Evolutionary conservation across 2,113 vertebrate species (phyloP).

Genomic region (Stomatorhinus ivindoensis): DNA sequence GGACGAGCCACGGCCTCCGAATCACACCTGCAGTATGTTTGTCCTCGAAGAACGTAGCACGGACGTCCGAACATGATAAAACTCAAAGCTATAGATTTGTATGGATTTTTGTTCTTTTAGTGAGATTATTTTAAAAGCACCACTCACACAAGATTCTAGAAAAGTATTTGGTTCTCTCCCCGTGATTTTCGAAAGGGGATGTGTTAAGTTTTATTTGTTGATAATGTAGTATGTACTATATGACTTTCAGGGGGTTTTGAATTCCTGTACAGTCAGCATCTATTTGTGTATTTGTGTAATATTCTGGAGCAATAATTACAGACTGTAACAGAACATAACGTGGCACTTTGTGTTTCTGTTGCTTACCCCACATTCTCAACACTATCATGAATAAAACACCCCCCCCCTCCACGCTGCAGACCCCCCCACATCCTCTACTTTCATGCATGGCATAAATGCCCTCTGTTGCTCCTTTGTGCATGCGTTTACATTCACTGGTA

Average conservation of each 20-base stretch:
- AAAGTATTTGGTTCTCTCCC: not conserved
- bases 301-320: not conserved
- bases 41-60: not conserved
- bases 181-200: not conserved
- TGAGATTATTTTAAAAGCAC: not conserved
- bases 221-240: not conserved
- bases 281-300: not conserved
- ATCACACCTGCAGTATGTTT: not conserved
- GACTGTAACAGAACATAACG: not conserved
- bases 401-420: not conserved
- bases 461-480: not conserved
- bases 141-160: not conserved
- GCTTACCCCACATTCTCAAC: not conserved
- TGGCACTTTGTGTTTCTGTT: not conserved
- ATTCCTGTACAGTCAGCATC: not conserved
- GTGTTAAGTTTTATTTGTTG: not conserved
- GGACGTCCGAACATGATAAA: not conserved
- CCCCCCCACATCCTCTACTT: not conserved
- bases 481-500: not conserved
- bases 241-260: not conserved
- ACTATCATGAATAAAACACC: not conserved
- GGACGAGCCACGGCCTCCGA: not conserved
- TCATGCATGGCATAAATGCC: not conserved
- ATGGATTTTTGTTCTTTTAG: not conserved
- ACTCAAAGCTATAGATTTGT: not conserved